Evolutionary conservation across 2,113 vertebrate species (phyloP).

Genomic region (Aspidoscelis tigris): DNA sequence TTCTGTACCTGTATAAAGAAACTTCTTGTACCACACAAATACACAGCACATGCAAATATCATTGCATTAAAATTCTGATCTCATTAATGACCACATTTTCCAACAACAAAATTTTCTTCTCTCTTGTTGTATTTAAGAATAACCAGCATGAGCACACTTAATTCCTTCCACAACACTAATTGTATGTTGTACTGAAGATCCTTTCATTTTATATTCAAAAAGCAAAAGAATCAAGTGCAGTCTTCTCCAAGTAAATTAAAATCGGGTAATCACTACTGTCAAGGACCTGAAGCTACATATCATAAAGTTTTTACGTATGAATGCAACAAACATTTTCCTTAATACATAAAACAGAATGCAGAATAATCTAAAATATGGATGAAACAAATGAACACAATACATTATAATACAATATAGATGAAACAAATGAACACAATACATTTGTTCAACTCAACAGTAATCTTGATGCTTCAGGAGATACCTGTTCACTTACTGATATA

Average conservation of each 20-base stretch:
- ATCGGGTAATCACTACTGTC: slow-evolving; percentile 67
- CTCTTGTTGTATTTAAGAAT: slow-evolving; percentile 62
- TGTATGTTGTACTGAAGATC: slow-evolving; percentile 60
- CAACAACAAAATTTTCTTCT: slow-evolving; percentile 61
- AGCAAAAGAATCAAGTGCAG: slow-evolving; percentile 69
- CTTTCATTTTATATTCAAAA: slow-evolving; percentile 60
- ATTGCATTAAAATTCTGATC: slow-evolving; percentile 76
- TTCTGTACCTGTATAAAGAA: slow-evolving; percentile 77
- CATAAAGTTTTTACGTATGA: slow-evolving; percentile 69
- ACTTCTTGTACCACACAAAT: slow-evolving; percentile 75
- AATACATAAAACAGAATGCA: slow-evolving; percentile 67
- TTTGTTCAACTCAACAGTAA: slow-evolving; percentile 63
- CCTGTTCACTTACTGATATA: slow-evolving; percentile 71
- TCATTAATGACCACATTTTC: slow-evolving; percentile 77
- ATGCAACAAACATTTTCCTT: slow-evolving; percentile 67
- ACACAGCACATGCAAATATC: slow-evolving; percentile 78
- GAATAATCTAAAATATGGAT: slow-evolving; percentile 71
- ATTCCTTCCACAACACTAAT: slow-evolving; percentile 64
- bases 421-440: too few species aligned
- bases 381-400: slow-evolving; percentile 66
- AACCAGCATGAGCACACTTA: slow-evolving; percentile 50
- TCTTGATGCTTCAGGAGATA: slow-evolving; percentile 69
- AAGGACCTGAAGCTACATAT: slow-evolving; percentile 73
- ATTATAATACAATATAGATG: slow-evolving; percentile 69
- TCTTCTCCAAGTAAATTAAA: slow-evolving; percentile 74